A percentile compares a stretch with the other conserved stretches of the same genome.
These are phyloP conservation scores for Bruchidius siliquastri DNA, from an alignment of 2,888 invertebrate species.

Conservation along the genomic window DNA sequence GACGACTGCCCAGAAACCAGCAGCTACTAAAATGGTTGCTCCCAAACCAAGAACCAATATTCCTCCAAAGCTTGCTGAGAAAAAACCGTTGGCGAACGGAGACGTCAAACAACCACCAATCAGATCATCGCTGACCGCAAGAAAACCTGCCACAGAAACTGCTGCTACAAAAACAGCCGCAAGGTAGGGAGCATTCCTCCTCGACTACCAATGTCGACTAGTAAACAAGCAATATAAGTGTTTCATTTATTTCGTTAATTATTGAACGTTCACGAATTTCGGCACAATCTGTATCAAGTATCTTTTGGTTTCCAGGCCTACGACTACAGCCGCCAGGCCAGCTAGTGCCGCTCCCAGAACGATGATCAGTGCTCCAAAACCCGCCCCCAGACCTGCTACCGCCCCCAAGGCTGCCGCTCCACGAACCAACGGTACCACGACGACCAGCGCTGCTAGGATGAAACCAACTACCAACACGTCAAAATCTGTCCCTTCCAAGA, in stretches of 20 bases:
- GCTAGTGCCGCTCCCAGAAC: conserved; percentile 14
- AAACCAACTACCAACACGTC: conserved; percentile 31
- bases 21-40: conserved; percentile 29
- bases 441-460: conserved; percentile 25
- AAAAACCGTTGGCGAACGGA: conserved; percentile 55
- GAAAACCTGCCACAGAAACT: conserved; percentile 16
- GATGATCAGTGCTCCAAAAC: conserved; percentile 22
- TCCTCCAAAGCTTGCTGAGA: conserved; percentile 37
- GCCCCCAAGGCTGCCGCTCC: conserved; percentile 13
- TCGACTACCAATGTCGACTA: too few relatives aligned
- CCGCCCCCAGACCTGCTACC: conserved; percentile 19
- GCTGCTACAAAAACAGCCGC: conserved; percentile 13
- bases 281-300: conserved; percentile 3
- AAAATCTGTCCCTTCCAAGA: conserved; percentile 18
- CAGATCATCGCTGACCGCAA: conserved; percentile 19
- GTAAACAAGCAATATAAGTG: too few relatives aligned
- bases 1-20: conserved; percentile 24
- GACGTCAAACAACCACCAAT: conserved; percentile 47
- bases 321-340: conserved; percentile 16
- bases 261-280: too few relatives aligned
- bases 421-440: conserved; percentile 14
- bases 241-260: too few relatives aligned
- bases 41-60: conserved; percentile 21
- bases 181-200: too few relatives aligned
- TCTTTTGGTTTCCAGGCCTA: not conserved